Base-by-base conservation (phyloP, 2,797 vertebrate genomes). In the Poeciliopsis paucimaculata region DNA sequence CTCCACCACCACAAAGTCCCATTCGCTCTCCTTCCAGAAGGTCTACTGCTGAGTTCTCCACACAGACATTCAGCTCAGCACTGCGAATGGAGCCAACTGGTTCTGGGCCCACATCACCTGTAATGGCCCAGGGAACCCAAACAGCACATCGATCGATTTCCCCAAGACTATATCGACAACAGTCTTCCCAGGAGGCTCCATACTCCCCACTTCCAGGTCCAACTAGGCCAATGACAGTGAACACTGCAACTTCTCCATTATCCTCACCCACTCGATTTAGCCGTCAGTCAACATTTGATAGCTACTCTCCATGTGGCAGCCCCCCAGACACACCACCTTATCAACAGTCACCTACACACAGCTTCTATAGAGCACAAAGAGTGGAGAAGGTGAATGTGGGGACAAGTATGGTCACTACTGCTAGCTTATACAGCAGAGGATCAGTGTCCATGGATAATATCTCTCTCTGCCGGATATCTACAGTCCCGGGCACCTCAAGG, bases 391-490 rank as follows among this genome's bases (percentile, higher is more conserved):
- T 94, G 51, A 96, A 96, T 62, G 90, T 95, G 0, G 92, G 96
- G 82, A 96, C 97, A 87, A 96, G 95, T 15, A 85, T 96, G 57
- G 96, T 97, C 0, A 93, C 96, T 49, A 94, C 96, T 46, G 86
- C 95, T 20, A 96, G 96, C 72, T 94, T 96, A 16, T 98, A 98
- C 15, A 94, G 96, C 82, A 97, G 97, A 96, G 97, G 97, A 11
- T 95, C 97, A 0, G 93, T 98, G 55, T 98, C 98, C 15, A 97
- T 98, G 2, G 98, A 99, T 93, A 99, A 99, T 83, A 99, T 98
- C 87, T 98, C 98, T 31, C 95, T 99, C 26, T 99, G 98, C 92
- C 96, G 97, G 80, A 99, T 99, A 91, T 99, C 98, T 77, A 99
- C 97, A 41, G 89, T 99, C 18, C 98, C 98, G 0, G 98, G 98